These are phyloP conservation scores for Hiodon alosoides DNA, from an alignment of 2,113 vertebrate species.

Conservation along the genomic window DNA sequence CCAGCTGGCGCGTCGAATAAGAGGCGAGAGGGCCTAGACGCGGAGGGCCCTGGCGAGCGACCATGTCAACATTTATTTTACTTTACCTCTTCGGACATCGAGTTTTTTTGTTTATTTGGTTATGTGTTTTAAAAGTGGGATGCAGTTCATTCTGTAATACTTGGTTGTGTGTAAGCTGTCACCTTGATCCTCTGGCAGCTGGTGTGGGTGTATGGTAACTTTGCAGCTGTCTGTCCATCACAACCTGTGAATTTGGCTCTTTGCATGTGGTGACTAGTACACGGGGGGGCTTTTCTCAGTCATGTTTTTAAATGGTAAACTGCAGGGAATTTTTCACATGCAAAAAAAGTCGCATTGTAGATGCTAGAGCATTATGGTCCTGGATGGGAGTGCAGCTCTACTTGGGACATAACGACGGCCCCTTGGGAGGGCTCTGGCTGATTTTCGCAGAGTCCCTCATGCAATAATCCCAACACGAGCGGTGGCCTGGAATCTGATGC, in stretches of 20 bases:
- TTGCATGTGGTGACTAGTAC: slow-evolving; percentile 18
- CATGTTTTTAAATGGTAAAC: too few species aligned
- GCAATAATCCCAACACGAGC: slow-evolving; percentile 31
- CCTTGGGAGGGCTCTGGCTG: slow-evolving; percentile 30
- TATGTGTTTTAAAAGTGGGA: slow-evolving; percentile 45
- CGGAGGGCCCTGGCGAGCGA: neutral
- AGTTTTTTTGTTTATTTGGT: slow-evolving; percentile 44
- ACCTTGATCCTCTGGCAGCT: slow-evolving; percentile 12
- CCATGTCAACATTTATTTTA: slow-evolving; percentile 45
- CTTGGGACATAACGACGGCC: too few species aligned
- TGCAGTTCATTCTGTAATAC: slow-evolving; percentile 51
- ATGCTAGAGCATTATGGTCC: slow-evolving; percentile 20
- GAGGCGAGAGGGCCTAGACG: slow-evolving; percentile 64
- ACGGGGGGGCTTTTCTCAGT: neutral
- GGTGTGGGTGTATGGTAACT: slow-evolving; percentile 20
- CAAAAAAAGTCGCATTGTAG: slow-evolving; percentile 7
- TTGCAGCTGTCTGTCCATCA: neutral
- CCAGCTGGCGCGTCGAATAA: slow-evolving; percentile 74
- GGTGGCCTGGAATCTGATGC: slow-evolving; percentile 46
- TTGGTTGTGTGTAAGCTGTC: slow-evolving; percentile 23
- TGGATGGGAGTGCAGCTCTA: slow-evolving; percentile 2
- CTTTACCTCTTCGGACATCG: slow-evolving; percentile 53
- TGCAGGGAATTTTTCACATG: neutral
- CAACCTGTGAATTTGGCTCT: neutral
- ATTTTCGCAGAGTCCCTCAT: slow-evolving; percentile 26